These are phyloP conservation scores for Tenthredo notha DNA, from an alignment of 2,888 invertebrate species.

Conservation along the genomic window DNA sequence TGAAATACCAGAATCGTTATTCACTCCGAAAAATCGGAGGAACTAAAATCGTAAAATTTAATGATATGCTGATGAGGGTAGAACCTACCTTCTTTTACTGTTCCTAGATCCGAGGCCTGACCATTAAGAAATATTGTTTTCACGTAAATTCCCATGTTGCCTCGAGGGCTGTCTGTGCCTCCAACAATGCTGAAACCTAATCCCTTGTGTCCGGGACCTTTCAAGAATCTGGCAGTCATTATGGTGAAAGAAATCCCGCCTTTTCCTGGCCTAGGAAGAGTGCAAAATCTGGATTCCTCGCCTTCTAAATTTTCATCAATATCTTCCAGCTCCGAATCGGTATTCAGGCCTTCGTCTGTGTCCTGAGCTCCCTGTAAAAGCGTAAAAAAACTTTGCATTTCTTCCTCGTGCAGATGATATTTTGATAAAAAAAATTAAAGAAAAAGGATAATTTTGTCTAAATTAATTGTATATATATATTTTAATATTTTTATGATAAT, in stretches of 20 bases:
- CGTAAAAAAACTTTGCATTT: background rate
- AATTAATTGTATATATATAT: background rate
- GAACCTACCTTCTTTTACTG: slow-evolving; percentile 88
- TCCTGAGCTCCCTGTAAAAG: slow-evolving; percentile 65
- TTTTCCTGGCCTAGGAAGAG: slow-evolving; percentile 81
- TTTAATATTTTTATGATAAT: background rate
- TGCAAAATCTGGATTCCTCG: slow-evolving; percentile 82
- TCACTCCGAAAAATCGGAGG: background rate
- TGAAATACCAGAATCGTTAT: background rate
- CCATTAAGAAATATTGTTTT: slow-evolving; percentile 93
- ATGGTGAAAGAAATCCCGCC: slow-evolving; percentile 80
- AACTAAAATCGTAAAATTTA: background rate
- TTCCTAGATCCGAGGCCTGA: slow-evolving; percentile 90
- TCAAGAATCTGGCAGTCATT: slow-evolving; percentile 83
- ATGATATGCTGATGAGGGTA: background rate
- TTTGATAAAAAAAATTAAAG: no score
- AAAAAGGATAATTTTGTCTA: background rate
- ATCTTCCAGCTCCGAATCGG: slow-evolving; percentile 75
- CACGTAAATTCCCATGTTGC: slow-evolving; percentile 93
- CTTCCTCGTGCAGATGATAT: no score
- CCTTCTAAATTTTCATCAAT: slow-evolving; percentile 79
- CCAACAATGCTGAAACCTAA: slow-evolving; percentile 95
- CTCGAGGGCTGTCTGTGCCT: slow-evolving; percentile 91
- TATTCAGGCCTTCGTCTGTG: slow-evolving; percentile 74
- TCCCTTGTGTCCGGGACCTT: slow-evolving; percentile 91